phyloP scores from a whole-genome alignment of 2,113 vertebrate species.

The Corvus moneduloides region DNA sequence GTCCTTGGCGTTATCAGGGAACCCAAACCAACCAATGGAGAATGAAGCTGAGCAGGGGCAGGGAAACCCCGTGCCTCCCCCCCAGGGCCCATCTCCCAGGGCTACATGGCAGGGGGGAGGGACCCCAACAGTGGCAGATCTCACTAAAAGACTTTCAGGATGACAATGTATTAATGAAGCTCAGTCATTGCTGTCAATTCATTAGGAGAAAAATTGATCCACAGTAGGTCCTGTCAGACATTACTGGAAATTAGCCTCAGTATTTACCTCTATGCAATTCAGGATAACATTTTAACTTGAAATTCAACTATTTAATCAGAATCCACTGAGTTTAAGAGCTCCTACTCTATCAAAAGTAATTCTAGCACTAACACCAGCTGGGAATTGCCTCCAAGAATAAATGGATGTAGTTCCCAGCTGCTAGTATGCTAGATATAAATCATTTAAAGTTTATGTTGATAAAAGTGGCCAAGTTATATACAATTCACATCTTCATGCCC shows the following conservation, averaged over 20 bases:
- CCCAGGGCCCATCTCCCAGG: too few species aligned
- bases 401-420: neutral
- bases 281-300: neutral
- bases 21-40: too few species aligned
- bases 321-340: neutral
- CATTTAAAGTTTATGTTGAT: neutral
- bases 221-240: neutral
- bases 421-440: neutral
- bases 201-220: neutral
- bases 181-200: neutral
- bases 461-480: neutral
- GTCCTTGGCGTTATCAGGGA: too few species aligned
- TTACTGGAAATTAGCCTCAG: neutral
- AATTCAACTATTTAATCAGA: neutral
- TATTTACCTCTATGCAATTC: neutral
- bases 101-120: too few species aligned
- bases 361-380: neutral
- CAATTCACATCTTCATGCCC: neutral
- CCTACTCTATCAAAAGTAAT: neutral
- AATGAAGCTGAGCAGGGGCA: too few species aligned
- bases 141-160: neutral
- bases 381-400: neutral
- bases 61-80: too few species aligned
- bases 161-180: neutral
- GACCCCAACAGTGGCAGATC: too few species aligned